A percentile compares a stretch with the other conserved stretches of the same genome.
Conservation (phyloP, 2,888 invertebrate genomes). For the Drosophila ezoana region DNA sequence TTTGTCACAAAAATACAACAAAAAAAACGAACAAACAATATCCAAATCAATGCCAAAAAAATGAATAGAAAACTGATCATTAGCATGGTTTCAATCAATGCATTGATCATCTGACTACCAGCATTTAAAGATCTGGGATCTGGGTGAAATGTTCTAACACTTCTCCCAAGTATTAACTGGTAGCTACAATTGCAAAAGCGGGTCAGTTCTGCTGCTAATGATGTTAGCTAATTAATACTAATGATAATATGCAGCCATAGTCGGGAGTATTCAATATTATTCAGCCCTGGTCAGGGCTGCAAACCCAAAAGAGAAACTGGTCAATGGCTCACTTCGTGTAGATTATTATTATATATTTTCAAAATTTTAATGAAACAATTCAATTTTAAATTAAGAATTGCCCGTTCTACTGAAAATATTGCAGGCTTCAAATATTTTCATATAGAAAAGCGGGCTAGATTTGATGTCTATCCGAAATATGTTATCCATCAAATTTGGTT, state of each 20-base stretch:
- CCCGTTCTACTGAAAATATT: too few relatives aligned
- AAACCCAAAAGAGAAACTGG: too few relatives aligned
- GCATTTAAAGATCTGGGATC: slow-evolving; percentile 53
- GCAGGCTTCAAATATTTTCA: too few relatives aligned
- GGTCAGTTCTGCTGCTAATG: slow-evolving; percentile 67
- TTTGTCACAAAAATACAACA: slow-evolving; percentile 37
- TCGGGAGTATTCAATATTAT: neutral
- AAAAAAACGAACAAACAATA: slow-evolving; percentile 38
- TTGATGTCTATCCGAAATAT: too few relatives aligned
- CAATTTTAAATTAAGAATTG: too few relatives aligned
- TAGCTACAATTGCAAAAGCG: slow-evolving; percentile 51
- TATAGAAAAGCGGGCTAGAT: too few relatives aligned
- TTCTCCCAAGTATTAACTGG: slow-evolving; percentile 24
- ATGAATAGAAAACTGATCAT: slow-evolving; percentile 53
- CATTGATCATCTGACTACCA: slow-evolving; percentile 72
- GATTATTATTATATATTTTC: too few relatives aligned
- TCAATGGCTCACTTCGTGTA: too few relatives aligned
- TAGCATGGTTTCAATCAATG: slow-evolving; percentile 75
- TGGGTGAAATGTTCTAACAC: slow-evolving; percentile 12
- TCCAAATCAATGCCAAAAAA: slow-evolving; percentile 67
- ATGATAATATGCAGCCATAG: slow-evolving; percentile 44
- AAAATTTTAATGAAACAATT: too few relatives aligned
- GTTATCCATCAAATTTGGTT: too few relatives aligned
- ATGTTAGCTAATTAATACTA: slow-evolving; percentile 68
- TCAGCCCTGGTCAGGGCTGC: neutral